phyloP scores from a whole-genome alignment of 2,113 vertebrate species.

The Psittacus erithacus region DNA sequence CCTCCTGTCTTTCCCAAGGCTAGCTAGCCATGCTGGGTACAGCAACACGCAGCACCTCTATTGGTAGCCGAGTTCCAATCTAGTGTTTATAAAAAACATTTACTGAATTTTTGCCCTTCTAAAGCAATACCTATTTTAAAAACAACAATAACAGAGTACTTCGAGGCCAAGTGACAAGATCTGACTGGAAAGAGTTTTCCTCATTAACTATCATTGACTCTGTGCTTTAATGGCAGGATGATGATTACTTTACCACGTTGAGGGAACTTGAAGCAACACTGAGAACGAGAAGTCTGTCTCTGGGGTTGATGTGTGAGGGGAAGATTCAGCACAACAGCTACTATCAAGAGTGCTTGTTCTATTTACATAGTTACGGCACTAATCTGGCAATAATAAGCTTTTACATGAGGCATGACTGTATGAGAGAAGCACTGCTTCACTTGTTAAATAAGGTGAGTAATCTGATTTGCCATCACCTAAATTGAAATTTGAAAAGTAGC shows the following conservation, averaged over 20 bases:
- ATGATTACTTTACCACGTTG: slow-evolving; percentile 90
- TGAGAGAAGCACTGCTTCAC: slow-evolving; percentile 87
- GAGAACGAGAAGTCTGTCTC: slow-evolving; percentile 75
- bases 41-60: background rate
- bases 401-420: slow-evolving; percentile 88
- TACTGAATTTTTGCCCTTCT: background rate
- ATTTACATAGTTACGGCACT: slow-evolving; percentile 89
- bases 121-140: background rate
- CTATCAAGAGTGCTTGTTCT: slow-evolving; percentile 93
- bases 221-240: slow-evolving; percentile 74
- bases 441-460: slow-evolving; percentile 86
- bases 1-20: background rate
- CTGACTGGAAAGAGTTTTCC: background rate
- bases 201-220: background rate
- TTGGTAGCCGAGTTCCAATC: background rate
- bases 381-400: slow-evolving; percentile 91
- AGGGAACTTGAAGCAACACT: slow-evolving; percentile 87
- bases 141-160: background rate
- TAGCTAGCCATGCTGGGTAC: background rate
- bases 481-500: background rate
- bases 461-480: background rate
- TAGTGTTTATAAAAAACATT: background rate
- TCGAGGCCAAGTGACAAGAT: background rate
- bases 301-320: slow-evolving; percentile 80
- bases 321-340: slow-evolving; percentile 76